phyloP scores from a whole-genome alignment of 2,113 vertebrate genomes.

The Gallinago jamesoni region DNA sequence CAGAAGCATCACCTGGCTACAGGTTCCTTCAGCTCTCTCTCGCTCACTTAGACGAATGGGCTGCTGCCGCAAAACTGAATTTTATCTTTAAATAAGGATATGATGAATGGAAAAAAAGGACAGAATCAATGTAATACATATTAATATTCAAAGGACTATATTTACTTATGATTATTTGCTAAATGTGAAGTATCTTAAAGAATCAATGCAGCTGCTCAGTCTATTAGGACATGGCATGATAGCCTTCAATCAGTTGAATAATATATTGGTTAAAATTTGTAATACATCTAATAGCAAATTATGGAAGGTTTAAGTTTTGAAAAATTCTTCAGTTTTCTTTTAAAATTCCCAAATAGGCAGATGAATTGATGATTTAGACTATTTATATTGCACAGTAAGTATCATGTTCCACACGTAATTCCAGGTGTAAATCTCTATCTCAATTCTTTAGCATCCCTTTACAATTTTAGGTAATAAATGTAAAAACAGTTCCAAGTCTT shows the following conservation, averaged over 20 bases:
- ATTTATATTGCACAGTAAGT: neutral
- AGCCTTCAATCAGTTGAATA: neutral
- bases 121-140: neutral
- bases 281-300: neutral
- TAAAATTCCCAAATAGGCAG: neutral
- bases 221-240: neutral
- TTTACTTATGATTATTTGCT: neutral
- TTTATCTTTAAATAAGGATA: neutral
- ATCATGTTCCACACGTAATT: neutral
- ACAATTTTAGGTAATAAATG: neutral
- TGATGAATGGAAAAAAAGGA: no score
- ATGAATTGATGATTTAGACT: neutral
- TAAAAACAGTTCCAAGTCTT: neutral
- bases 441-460: neutral
- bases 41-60: neutral
- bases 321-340: neutral
- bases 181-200: neutral
- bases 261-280: neutral
- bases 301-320: neutral
- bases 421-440: neutral
- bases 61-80: neutral
- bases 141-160: neutral
- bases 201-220: neutral
- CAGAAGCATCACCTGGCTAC: neutral
- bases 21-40: neutral